These are phyloP conservation scores for Ceratina calcarata DNA, from an alignment of 1,140 invertebrate species.

Conservation along the genomic window DNA sequence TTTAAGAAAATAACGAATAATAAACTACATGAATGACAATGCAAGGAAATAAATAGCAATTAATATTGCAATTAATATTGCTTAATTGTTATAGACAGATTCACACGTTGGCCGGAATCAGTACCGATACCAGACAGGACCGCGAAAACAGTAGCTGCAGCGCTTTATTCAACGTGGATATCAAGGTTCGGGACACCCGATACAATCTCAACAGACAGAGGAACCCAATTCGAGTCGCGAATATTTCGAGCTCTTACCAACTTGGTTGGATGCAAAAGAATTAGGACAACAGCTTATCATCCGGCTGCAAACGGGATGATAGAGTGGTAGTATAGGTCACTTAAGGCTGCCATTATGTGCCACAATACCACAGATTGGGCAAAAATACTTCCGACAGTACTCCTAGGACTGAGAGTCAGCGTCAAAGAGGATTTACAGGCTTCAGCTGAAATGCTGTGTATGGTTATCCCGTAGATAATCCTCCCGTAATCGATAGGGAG, in stretches of 20 bases:
- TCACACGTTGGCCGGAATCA: background rate
- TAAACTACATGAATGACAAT: no score
- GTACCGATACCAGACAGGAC: background rate
- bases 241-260: background rate
- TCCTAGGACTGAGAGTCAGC: background rate
- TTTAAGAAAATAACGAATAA: no score
- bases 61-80: no score
- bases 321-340: background rate
- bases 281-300: background rate
- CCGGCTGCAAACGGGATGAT: no score
- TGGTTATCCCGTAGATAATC: no score
- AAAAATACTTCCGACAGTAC: background rate
- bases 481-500: no score
- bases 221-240: background rate
- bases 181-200: background rate
- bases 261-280: background rate
- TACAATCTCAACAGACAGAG: background rate
- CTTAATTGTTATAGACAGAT: background rate
- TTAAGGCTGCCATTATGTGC: slow-evolving; percentile 15
- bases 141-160: background rate
- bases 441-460: background rate
- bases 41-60: no score
- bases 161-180: background rate
- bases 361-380: background rate
- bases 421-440: slow-evolving; percentile 11